Evolutionary conservation across 92 coral and sea anemone genomes (phyloP).

Genomic region (Porites cylindrica): DNA sequence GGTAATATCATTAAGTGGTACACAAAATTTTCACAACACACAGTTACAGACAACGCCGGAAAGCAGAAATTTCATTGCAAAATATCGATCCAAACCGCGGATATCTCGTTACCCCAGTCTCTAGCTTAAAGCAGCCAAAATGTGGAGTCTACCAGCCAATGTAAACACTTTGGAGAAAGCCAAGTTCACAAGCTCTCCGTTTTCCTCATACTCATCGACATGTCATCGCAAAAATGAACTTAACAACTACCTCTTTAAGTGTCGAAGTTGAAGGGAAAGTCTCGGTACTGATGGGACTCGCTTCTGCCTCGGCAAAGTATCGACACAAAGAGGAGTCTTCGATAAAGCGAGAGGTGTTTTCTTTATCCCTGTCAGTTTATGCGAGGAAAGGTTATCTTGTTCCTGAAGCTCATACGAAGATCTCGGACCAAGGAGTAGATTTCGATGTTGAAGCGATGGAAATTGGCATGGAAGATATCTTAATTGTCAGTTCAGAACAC

Average conservation of each 20-base stretch:
- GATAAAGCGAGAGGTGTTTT: not conserved
- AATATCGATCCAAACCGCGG: too few species aligned
- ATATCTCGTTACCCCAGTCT: too few species aligned
- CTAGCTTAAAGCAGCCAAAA: too few species aligned
- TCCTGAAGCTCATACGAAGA: not conserved
- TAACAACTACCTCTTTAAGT: not conserved
- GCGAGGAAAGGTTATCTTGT: not conserved
- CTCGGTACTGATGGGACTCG: slow-evolving; percentile 12
- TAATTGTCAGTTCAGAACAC: not conserved
- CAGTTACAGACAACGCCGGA: too few species aligned
- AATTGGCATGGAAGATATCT: slow-evolving; percentile 6
- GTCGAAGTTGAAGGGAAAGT: slow-evolving; percentile 11
- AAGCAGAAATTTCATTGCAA: too few species aligned
- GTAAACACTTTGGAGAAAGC: too few species aligned
- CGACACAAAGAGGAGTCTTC: not conserved
- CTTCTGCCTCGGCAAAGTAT: slow-evolving; percentile 13
- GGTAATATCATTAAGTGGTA: too few species aligned
- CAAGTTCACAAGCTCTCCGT: too few species aligned
- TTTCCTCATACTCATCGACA: not conserved
- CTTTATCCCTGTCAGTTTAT: slow-evolving; percentile 10
- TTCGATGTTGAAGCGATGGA: slow-evolving; percentile 17
- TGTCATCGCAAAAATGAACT: slow-evolving; percentile 6
- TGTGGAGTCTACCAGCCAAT: too few species aligned
- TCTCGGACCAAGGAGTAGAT: not conserved
- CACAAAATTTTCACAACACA: too few species aligned